Conservation (phyloP, 2,113 vertebrate species). For the Edolisoma coerulescens region DNA sequence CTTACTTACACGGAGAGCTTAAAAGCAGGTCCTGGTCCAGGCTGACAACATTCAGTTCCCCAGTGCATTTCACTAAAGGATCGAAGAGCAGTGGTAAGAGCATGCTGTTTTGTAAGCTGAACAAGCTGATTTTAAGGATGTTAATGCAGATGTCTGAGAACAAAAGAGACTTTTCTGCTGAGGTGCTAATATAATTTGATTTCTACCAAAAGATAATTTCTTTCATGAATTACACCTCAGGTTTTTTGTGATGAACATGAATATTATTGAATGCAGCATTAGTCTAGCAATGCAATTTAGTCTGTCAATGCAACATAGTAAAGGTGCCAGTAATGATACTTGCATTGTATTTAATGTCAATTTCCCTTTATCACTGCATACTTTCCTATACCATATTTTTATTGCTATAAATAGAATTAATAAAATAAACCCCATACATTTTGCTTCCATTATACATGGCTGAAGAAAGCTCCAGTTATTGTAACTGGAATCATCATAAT, state of each 20-base stretch:
- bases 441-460: not conserved
- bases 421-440: not conserved
- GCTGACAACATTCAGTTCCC: not conserved
- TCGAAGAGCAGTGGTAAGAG: not conserved
- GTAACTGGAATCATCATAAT: not conserved
- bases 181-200: not conserved
- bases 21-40: not conserved
- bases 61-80: not conserved
- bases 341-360: not conserved
- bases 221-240: not conserved
- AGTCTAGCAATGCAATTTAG: not conserved
- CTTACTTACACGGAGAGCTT: not conserved
- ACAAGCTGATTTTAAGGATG: not conserved
- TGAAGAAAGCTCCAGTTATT: not conserved
- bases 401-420: not conserved
- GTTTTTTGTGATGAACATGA: not conserved
- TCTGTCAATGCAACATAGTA: not conserved
- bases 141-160: not conserved
- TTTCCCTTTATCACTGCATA: not conserved
- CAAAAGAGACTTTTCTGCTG: not conserved
- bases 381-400: not conserved
- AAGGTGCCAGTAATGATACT: not conserved
- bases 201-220: not conserved
- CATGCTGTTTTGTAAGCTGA: not conserved
- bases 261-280: not conserved